phyloP scores from a whole-genome alignment of 2,113 vertebrate genomes.

The Poecile atricapillus region DNA sequence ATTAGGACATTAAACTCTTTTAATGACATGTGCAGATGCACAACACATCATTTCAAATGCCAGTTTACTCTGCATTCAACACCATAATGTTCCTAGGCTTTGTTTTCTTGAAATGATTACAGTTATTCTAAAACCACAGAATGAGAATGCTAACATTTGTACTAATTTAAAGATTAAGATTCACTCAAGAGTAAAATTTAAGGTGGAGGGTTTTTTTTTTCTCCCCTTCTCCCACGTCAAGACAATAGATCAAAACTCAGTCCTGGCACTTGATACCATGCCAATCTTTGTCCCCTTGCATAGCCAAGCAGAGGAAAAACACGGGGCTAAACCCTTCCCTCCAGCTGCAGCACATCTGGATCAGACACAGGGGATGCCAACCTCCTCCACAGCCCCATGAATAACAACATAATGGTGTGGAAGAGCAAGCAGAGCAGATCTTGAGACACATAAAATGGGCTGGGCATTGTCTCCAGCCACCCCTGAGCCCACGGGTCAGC shows the following conservation, averaged over 20 bases:
- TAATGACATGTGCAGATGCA: not conserved
- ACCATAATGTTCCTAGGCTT: not conserved
- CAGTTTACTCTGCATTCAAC: slow-evolving; percentile 1
- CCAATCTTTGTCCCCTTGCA: not conserved
- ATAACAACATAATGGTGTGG: not conserved
- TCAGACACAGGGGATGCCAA: not conserved
- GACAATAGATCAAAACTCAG: not conserved
- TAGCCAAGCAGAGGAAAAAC: not conserved
- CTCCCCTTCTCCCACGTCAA: not conserved
- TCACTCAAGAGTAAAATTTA: slow-evolving; percentile 15
- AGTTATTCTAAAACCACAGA: slow-evolving; percentile 4
- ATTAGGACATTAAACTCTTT: not conserved
- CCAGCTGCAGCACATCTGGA: not conserved
- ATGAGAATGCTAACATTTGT: not conserved
- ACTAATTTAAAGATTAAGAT: slow-evolving; percentile 26
- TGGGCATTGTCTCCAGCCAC: not conserved
- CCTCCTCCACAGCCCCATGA: not conserved
- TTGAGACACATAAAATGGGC: not conserved
- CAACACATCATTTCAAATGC: not conserved
- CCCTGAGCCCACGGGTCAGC: not conserved
- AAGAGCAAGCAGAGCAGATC: not conserved
- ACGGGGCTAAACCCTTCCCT: not conserved
- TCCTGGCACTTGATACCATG: not conserved
- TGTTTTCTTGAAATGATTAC: slow-evolving; percentile 41
- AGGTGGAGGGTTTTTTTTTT: not conserved